Evolutionary conservation across 2,888 invertebrate species (phyloP).

Genomic region (Chalcis sispes): DNA sequence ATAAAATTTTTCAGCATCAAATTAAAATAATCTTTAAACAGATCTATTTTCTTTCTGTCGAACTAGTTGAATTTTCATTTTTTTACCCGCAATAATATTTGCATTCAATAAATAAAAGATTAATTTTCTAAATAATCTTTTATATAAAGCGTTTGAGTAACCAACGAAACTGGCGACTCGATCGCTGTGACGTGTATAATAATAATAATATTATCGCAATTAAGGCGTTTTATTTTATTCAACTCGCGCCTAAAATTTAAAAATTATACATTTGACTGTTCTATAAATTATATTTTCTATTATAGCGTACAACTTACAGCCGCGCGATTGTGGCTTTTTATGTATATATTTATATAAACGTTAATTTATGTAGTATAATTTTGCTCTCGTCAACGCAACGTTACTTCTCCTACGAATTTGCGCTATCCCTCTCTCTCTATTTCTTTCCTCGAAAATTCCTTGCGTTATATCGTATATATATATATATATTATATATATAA

Average conservation of each 20-base stretch:
- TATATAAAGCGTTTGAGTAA: not conserved
- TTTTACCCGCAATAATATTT: not conserved
- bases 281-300: constrained; percentile 28
- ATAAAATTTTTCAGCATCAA: too few species aligned
- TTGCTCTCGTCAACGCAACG: constrained; percentile 12
- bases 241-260: constrained; percentile 44
- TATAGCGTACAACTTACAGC: constrained; percentile 3
- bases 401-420: not conserved
- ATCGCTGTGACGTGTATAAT: constrained; percentile 3
- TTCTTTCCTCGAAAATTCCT: not conserved
- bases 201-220: constrained; percentile 30
- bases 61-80: too few species aligned
- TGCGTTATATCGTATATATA: too few species aligned
- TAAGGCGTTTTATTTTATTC: constrained; percentile 34
- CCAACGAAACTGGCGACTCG: constrained; percentile 2
- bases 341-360: constrained; percentile 18
- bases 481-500: constrained; percentile 10
- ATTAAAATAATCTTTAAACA: too few species aligned
- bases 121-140: too few species aligned
- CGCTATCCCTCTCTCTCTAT: not conserved
- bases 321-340: constrained; percentile 3
- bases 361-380: constrained; percentile 11
- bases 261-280: constrained; percentile 39
- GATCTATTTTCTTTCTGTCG: too few species aligned
- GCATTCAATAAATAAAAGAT: not conserved